Base-by-base conservation (phyloP, 2,888 invertebrate genomes). In the Zygothrica quintamaculata region DNA sequence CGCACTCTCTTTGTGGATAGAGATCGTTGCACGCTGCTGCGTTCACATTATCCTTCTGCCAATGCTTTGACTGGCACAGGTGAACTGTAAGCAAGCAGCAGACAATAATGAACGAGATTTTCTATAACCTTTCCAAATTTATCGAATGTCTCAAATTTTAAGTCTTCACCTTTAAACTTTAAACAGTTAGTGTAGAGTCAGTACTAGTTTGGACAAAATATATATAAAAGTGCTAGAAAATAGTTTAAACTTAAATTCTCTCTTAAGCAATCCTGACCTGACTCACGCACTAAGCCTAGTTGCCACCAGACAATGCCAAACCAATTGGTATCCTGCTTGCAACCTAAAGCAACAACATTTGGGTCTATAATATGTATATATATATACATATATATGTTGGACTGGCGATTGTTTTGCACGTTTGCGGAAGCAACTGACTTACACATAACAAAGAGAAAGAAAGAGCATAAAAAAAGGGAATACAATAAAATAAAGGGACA, bases 11-110 rank as follows among this genome's bases (percentile, higher is more conserved):
- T 93, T 86, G 92, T 94, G 64, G 94, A 94, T 80, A 91, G 92
- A 53, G 93, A 93, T 55, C 92, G 94, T 16, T 93, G 93, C 68
- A 92, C 93, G 89, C 88, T 92, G 16, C 89, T 94, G 12, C 91
- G 95, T 42, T 93, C 94, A 0, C 93, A 93, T 77, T 95, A 93
- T 90, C 95, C 95, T 1, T 93, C 94, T 0, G 92, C 93, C 0
- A 92, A 92, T 44, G 92, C 93, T 0, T 88, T 94, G 8, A 92
- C 93, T 57, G 94, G 94, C 1, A 37, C 33, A 0, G 64, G 58
- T 1, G 22, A 13, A 0, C 40, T 74, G 16, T 71, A 55, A 58
- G 3, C 7, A 29, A 8, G 7, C 7, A n/a, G 29, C 29, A n/a
- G n/a, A n/a, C n/a, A 5, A 29, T 2, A 8, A 8, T n/a, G 7